A percentile compares a stretch with the other conserved stretches of the same genome.
These are phyloP conservation scores for Griposia aprilina DNA, from an alignment of 2,888 invertebrate genomes.

Conservation along the genomic window DNA sequence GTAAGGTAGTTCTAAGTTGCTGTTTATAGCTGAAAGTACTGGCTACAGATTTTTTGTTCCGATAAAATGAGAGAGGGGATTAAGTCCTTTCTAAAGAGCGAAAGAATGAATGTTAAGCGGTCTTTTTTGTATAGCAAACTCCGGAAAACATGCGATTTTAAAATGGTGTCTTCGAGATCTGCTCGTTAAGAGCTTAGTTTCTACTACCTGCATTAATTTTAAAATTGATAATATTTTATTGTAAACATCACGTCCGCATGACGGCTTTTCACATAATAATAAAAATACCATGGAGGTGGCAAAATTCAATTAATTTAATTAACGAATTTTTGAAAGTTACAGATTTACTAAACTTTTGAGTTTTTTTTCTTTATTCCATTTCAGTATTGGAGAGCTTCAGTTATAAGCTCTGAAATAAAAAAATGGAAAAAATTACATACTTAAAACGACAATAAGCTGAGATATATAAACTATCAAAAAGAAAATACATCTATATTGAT, in stretches of 20 bases:
- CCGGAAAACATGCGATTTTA: constrained; percentile 5
- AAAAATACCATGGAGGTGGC: too few relatives aligned
- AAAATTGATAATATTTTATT: too few relatives aligned
- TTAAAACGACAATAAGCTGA: background rate
- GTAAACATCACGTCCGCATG: too few relatives aligned
- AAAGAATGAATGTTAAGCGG: constrained; percentile 14
- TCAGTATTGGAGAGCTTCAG: too few relatives aligned
- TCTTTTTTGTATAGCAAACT: constrained; percentile 25
- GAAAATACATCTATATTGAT: background rate
- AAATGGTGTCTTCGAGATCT: constrained; percentile 6
- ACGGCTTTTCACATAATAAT: too few relatives aligned
- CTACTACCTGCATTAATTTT: background rate
- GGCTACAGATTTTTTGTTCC: background rate
- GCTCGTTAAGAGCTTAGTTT: background rate
- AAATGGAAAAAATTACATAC: background rate
- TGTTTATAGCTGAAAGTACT: background rate
- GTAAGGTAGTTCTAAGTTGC: too few relatives aligned
- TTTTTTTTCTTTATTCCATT: background rate
- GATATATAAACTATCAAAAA: background rate
- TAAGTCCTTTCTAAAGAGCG: constrained; percentile 21
- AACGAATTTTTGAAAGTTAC: background rate
- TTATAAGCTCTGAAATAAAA: too few relatives aligned
- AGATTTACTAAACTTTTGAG: background rate
- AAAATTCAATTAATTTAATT: too few relatives aligned
- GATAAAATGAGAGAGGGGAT: constrained; percentile 23